Conservation (phyloP, 1,140 invertebrate genomes). For the Tetramorium alpestre region DNA sequence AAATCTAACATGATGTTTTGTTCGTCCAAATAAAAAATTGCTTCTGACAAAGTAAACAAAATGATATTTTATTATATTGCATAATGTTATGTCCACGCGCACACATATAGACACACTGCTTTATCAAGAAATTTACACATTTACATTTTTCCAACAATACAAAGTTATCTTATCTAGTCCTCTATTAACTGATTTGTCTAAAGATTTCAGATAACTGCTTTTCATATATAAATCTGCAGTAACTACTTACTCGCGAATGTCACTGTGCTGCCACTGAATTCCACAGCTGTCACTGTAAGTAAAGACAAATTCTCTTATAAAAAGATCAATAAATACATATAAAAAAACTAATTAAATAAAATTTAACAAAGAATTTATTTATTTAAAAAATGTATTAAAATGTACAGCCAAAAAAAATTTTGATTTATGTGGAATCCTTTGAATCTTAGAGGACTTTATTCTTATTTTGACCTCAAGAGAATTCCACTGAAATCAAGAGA, state of each 20-base stretch:
- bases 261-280: background rate
- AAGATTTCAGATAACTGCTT: background rate
- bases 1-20: background rate
- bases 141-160: background rate
- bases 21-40: background rate
- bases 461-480: too few species aligned
- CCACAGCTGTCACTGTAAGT: background rate
- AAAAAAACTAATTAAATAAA: background rate
- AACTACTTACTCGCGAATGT: too few species aligned
- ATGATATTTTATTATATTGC: background rate
- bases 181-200: background rate
- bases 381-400: too few species aligned
- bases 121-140: background rate
- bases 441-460: too few species aligned
- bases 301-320: background rate
- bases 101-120: too few species aligned
- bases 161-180: conserved; percentile 15
- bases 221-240: background rate
- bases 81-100: background rate
- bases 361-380: background rate
- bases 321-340: background rate
- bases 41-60: background rate
- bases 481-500: too few species aligned
- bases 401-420: too few species aligned
- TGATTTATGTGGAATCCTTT: too few species aligned